phyloP scores from a whole-genome alignment of 2,113 vertebrate species.

The Hirundichthys speculiger region DNA sequence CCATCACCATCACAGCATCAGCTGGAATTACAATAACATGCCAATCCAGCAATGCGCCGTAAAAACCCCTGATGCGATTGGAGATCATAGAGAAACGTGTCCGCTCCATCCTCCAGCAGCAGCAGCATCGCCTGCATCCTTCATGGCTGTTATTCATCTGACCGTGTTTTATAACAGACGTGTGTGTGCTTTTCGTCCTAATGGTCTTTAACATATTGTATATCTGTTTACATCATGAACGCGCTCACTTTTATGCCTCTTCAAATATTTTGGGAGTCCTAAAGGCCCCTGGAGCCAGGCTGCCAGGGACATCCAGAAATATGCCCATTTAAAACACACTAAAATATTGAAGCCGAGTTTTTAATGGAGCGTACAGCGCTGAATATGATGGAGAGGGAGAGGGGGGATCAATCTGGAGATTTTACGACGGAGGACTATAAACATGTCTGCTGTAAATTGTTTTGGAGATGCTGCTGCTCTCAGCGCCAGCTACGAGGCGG shows the following conservation, averaged over 20 bases:
- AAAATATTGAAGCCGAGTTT: constrained; percentile 55
- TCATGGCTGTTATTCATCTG: too few species aligned
- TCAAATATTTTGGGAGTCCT: constrained; percentile 56
- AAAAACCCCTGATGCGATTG: too few species aligned
- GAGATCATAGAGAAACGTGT: too few species aligned
- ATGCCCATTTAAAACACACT: constrained; percentile 61
- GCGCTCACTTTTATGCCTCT: constrained; percentile 36
- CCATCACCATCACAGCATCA: too few species aligned
- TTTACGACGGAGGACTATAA: constrained; percentile 67
- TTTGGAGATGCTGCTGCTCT: constrained; percentile 67
- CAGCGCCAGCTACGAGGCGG: constrained; percentile 37
- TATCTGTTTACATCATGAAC: constrained; percentile 41
- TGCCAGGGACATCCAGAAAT: constrained; percentile 57
- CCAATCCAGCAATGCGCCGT: too few species aligned
- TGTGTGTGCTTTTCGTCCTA: too few species aligned
- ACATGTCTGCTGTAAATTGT: constrained; percentile 71
- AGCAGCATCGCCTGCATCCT: too few species aligned
- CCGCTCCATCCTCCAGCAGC: too few species aligned
- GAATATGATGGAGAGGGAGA: constrained; percentile 62
- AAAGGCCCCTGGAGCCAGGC: constrained; percentile 31
- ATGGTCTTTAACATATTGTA: not conserved
- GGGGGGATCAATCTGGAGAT: constrained; percentile 61
- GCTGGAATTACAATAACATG: too few species aligned
- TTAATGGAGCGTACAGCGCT: constrained; percentile 63
- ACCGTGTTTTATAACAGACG: too few species aligned